Base-by-base conservation (phyloP, 2,888 invertebrate species). In the Hedya salicella region DNA sequence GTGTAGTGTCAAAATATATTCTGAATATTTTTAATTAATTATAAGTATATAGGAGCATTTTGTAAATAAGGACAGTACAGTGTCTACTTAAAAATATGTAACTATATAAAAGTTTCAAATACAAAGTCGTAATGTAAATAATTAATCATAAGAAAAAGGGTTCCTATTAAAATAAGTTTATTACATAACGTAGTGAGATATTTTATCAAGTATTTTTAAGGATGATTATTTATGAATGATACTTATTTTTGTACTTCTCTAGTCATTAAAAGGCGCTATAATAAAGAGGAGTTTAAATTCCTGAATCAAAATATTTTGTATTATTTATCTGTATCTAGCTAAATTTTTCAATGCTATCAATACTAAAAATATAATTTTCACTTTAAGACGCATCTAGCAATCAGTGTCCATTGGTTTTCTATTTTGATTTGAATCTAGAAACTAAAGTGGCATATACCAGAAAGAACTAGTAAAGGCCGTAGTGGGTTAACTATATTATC, bases 181-280 rank as follows among this genome's bases (percentile, higher is more conserved):
- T 70, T 32, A 56, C 50, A 48, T 57, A 64, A 57, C 19, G 70
- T 75, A 57, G 57, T 57, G 57, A 57, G 46, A 57, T 57, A 57
- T 46, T 19, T 46, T 57, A 57, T 46, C 9, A 8, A 46, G 17
- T 32, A 68, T 59, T 69, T 72, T 30, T 82, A 85, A 83, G 80
- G 78, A 80, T 84, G 76, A 87, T 88, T 88, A 88, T 87, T 87
- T 88, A 87, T 85, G 69, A 76, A 72, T 74, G 53, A 72, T 74
- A 73, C 74, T 69, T 25, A 11, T 8, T 36, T 77, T 78, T 80
- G 74, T 81, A 86, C 82, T 89, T 87, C 86, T 83, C 89, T 90
- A 90, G 89, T 90, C 89, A 89, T 77, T 75, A 69, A 82, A 80
- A 78, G 83, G 85, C 85, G 85, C 87, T 88, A 83, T 76, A 88